Conservation (phyloP, 2,888 invertebrate genomes). For the Mythimna pallens region DNA sequence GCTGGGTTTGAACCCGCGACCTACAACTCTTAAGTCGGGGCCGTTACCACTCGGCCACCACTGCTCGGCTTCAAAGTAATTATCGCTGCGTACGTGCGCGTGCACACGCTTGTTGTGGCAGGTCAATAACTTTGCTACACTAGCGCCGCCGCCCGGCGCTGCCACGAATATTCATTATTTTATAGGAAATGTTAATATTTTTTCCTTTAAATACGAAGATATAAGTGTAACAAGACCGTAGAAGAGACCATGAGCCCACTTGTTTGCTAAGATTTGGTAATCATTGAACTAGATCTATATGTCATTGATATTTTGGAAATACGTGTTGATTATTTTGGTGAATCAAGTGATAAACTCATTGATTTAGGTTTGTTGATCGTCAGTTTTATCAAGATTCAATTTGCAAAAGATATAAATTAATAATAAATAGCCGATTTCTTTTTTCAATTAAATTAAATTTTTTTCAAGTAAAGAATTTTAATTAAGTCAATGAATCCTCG, state of each 20-base stretch:
- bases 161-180: constrained; percentile 4
- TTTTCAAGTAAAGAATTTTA: no score
- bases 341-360: no score
- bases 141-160: constrained; percentile 6
- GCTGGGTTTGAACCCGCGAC: no score
- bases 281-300: background rate
- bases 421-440: background rate
- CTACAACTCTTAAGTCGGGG: no score
- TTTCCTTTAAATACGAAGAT: no score
- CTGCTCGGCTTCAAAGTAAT: constrained; percentile 26
- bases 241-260: no score
- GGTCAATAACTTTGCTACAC: constrained; percentile 67
- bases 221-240: no score
- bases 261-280: background rate
- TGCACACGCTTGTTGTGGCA: constrained; percentile 70
- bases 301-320: constrained; percentile 24
- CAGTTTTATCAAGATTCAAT: background rate
- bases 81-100: constrained; percentile 68
- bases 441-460: no score
- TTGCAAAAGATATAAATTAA: background rate
- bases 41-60: no score
- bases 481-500: no score
- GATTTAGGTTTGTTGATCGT: background rate
- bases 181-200: background rate
- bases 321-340: background rate